These are phyloP conservation scores for Pseudococcus jackbeardsleyi DNA, from an alignment of 2,888 invertebrate species.

Conservation along the genomic window DNA sequence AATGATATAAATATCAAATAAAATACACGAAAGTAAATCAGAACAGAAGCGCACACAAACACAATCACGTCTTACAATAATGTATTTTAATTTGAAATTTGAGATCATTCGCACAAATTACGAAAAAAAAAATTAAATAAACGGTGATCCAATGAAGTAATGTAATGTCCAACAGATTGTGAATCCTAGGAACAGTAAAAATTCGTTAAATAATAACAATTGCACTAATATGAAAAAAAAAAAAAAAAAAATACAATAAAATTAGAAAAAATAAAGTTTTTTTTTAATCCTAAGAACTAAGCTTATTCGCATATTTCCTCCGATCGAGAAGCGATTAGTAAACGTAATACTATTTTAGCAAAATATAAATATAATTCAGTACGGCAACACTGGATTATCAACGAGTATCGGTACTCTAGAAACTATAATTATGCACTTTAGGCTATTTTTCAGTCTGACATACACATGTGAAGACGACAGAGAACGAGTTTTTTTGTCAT, in stretches of 20 bases:
- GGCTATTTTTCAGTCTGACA: not conserved
- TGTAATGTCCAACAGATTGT: not conserved
- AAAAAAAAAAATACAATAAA: not conserved
- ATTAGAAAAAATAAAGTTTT: not conserved
- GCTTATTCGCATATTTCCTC: not conserved
- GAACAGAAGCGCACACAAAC: not conserved
- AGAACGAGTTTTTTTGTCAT: not conserved
- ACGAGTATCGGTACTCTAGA: not conserved
- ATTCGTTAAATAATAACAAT: slow-evolving; percentile 31
- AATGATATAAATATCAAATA: slow-evolving; percentile 44
- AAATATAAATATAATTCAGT: not conserved
- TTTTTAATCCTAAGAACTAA: not conserved
- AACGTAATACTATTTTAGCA: slow-evolving; percentile 2
- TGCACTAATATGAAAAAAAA: slow-evolving; percentile 1
- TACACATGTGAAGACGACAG: not conserved
- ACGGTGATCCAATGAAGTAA: slow-evolving; percentile 28
- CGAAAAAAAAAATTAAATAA: slow-evolving; percentile 13
- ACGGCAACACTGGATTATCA: not conserved
- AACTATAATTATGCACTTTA: not conserved
- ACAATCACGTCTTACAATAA: slow-evolving; percentile 20
- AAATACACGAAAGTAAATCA: slow-evolving; percentile 6
- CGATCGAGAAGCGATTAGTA: not conserved
- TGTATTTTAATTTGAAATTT: slow-evolving; percentile 36
- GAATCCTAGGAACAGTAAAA: slow-evolving; percentile 23
- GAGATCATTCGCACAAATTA: slow-evolving; percentile 38